Percentiles rank a stretch among this genome's conserved stretches.
Conservation (phyloP, 2,888 invertebrate species). For the Yponomeuta malinellus region DNA sequence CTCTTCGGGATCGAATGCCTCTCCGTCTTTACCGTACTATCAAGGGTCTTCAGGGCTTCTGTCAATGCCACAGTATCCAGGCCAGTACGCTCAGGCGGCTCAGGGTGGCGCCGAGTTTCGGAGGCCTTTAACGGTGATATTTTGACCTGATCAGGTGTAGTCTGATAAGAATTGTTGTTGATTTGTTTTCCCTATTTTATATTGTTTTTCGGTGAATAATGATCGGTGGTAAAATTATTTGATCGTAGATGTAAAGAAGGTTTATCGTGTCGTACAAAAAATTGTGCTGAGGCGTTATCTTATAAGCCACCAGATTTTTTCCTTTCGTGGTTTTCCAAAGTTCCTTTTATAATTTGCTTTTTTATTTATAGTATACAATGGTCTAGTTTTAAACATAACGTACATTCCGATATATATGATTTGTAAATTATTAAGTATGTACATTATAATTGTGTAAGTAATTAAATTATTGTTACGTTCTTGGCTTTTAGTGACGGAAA, state of each 20-base stretch:
- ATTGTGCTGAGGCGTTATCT: background rate
- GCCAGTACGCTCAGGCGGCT: constrained; percentile 72
- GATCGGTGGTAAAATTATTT: background rate
- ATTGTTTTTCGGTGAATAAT: constrained; percentile 19
- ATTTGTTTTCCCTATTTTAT: constrained; percentile 23
- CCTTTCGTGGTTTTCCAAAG: constrained; percentile 34
- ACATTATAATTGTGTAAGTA: constrained; percentile 27
- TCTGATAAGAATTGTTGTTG: constrained; percentile 19
- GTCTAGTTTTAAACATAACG: constrained; percentile 16
- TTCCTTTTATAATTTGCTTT: constrained; percentile 51
- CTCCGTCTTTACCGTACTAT: constrained; percentile 76
- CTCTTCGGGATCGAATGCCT: constrained; percentile 79
- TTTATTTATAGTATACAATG: constrained; percentile 21
- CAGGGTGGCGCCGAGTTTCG: constrained; percentile 81
- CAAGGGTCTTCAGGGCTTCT: constrained; percentile 75
- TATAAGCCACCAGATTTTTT: background rate
- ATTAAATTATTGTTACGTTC: constrained; percentile 21
- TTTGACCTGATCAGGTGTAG: constrained; percentile 81
- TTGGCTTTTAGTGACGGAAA: background rate
- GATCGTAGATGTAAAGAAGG: background rate
- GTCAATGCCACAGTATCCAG: constrained; percentile 81
- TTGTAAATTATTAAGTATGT: constrained; percentile 14
- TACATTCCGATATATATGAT: constrained; percentile 8
- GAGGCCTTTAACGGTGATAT: constrained; percentile 85
- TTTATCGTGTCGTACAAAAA: no score